Conservation (phyloP, 2,888 invertebrate species). For the Antheraea assamensis region DNA sequence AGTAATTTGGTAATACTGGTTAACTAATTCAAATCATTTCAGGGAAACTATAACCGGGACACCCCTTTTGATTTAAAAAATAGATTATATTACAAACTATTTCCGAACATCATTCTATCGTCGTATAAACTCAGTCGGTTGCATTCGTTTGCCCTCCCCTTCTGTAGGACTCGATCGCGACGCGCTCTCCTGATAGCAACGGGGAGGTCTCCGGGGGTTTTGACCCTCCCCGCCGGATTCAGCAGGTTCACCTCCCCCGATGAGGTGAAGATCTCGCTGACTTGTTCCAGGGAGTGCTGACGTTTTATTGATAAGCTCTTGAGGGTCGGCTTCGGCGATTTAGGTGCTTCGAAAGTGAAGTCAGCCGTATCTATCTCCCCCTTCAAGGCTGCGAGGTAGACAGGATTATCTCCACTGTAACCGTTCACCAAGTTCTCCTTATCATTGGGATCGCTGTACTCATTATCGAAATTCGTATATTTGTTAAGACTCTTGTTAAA, state of each 20-base stretch:
- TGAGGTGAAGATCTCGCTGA: conserved; percentile 88
- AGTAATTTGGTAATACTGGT: background rate
- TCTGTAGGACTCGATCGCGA: conserved; percentile 82
- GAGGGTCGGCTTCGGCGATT: conserved; percentile 58
- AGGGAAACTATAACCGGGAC: background rate
- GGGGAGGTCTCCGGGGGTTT: conserved; percentile 92
- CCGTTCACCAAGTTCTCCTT: conserved; percentile 68
- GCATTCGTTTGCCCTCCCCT: conserved; percentile 72
- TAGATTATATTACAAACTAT: conserved; percentile 60
- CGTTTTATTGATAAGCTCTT: conserved; percentile 71
- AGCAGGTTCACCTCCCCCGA: conserved; percentile 85
- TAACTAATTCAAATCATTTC: background rate
- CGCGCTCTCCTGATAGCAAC: conserved; percentile 88
- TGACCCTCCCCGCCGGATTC: conserved; percentile 89
- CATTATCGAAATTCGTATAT: conserved; percentile 75
- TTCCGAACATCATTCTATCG: conserved; percentile 92
- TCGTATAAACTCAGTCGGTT: conserved; percentile 93
- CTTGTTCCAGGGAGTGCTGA: conserved; percentile 89
- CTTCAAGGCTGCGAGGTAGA: conserved; percentile 70
- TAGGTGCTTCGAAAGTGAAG: conserved; percentile 49
- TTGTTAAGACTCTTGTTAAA: conserved; percentile 71
- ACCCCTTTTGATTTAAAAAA: conserved; percentile 5
- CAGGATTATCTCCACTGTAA: conserved; percentile 71
- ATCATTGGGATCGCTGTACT: conserved; percentile 74
- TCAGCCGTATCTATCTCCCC: conserved; percentile 62